Percentiles rank a stretch among this genome's conserved stretches.
Conservation (phyloP, 1,140 invertebrate genomes). For the Oedothorax gibbosus region DNA sequence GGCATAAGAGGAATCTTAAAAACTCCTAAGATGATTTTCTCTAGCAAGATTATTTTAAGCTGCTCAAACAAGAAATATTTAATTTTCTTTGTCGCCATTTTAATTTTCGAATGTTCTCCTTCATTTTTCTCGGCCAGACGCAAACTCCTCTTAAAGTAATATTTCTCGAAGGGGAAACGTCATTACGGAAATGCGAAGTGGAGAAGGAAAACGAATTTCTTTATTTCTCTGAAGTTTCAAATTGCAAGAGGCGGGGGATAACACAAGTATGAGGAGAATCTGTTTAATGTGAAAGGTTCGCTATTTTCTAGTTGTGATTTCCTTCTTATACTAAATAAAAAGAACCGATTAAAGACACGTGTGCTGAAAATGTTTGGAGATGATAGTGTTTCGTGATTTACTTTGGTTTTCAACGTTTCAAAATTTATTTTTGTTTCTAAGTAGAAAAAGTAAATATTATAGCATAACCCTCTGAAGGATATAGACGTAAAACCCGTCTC, state of each 20-base stretch:
- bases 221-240: background rate
- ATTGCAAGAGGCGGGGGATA: background rate
- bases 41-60: slow-evolving; percentile 21
- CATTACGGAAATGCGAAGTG: slow-evolving; percentile 15
- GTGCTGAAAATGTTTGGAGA: background rate
- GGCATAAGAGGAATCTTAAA: background rate
- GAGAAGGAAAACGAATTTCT: background rate
- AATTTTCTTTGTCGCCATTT: slow-evolving; percentile 28
- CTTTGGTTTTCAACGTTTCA: too few species aligned
- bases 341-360: slow-evolving; percentile 24
- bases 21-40: background rate
- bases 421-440: too few species aligned
- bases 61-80: slow-evolving; percentile 7
- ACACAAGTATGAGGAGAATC: background rate
- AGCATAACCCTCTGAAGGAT: too few species aligned
- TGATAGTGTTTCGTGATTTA: too few species aligned
- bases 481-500: too few species aligned
- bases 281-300: background rate
- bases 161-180: slow-evolving; percentile 19
- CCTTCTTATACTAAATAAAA: slow-evolving; percentile 29
- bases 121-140: background rate
- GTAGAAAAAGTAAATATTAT: too few species aligned
- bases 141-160: slow-evolving; percentile 7
- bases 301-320: slow-evolving; percentile 24
- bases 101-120: slow-evolving; percentile 18